Base-by-base conservation (phyloP, 2,113 vertebrate species). In the Cnemophilus loriae region DNA sequence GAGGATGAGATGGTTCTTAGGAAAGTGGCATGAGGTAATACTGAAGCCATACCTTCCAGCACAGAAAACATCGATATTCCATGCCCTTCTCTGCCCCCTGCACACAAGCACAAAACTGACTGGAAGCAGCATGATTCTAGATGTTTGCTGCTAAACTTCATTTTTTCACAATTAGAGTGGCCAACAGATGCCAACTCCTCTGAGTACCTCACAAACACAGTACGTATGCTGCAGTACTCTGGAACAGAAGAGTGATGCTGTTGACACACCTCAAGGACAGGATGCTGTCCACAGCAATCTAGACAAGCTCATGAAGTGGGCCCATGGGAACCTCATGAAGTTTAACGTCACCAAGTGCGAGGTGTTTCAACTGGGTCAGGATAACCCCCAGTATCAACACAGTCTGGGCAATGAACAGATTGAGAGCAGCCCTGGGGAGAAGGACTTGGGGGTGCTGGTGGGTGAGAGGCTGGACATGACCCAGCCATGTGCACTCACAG, bases 191-290 rank as follows among this genome's bases (percentile, higher is more conserved):
- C 37, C 35, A 20, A 0, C 16, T 32, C n/a, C n/a, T n/a, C n/a
- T n/a, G n/a, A n/a, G 7, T 0, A 21, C 15, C n/a, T n/a, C 5
- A 10, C 28, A 57, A 52, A 23, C 0, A 10, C 2, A 24, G 8
- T 3, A 27, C 2, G 0, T 4, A 11, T 8, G 2, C 22, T 3
- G 21, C 2, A 16, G 14, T 2, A 4, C 9, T 18, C 37, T 33
- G 22, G 7, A 35, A 70, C 46, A 28, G 6, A 33, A 11, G 9
- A 13, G 4, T 59, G 23, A 50, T 17, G 16, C 16, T 24, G 27
- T 7, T 30, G 37, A 82, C 28, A 52, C 19, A 47, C 13, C 39
- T 47, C 9, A 32, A 41, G 14, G 26, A 68, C 6, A 14, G 11
- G 13, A 61, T 47, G n/a, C 4, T 11, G 60, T 19, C 17, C n/a